Base-by-base conservation (phyloP, 2,888 invertebrate species). In the Lapara coniferarum region DNA sequence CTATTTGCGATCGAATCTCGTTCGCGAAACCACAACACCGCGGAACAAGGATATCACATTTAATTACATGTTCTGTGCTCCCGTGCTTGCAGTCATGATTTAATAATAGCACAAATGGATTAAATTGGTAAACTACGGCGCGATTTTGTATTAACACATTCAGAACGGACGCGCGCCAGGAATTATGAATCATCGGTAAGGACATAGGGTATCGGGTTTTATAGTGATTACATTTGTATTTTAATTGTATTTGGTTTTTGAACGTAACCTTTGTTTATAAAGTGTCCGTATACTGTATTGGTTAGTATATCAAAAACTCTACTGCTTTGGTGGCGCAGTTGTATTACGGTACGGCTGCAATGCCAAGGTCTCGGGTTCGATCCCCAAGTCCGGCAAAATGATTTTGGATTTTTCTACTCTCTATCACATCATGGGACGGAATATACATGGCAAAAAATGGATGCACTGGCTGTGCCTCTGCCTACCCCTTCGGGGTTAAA, bases 61-160 rank as follows among this genome's bases (percentile, higher is more conserved):
- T 84, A 83, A 84, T 83, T 81, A 83, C 81, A 74, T 75, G 77
- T 75, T 78, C 74, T 75, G 72, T 69, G 59, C 72, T 59, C 71
- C 76, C 72, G 70, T 75, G 77, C 78, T 74, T 74, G 77, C 78
- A 76, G 81, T 81, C 83, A 83, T 86, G 87, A 87, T 88, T 90
- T 82, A 85, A 86, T 87, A 86, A 88, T 84, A 79, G 71, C 73
- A 78, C 81, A 83, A 89, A 87, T 85, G 87, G 86, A 88, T 88
- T 85, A 85, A 81, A 76, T 76, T 77, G 79, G 85, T 85, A 81
- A 74, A 78, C 78, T 75, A 77, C 74, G 76, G 71, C 69, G 78
- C 72, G 74, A 74, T 75, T 66, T 52, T 72, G 72, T 76, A 80
- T 84, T 81, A 81, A 86, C 86, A 77, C 76, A 80, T 78, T 37